Evolutionary conservation across 2,797 vertebrate species (phyloP).

Genomic region (Girardinus metallicus): DNA sequence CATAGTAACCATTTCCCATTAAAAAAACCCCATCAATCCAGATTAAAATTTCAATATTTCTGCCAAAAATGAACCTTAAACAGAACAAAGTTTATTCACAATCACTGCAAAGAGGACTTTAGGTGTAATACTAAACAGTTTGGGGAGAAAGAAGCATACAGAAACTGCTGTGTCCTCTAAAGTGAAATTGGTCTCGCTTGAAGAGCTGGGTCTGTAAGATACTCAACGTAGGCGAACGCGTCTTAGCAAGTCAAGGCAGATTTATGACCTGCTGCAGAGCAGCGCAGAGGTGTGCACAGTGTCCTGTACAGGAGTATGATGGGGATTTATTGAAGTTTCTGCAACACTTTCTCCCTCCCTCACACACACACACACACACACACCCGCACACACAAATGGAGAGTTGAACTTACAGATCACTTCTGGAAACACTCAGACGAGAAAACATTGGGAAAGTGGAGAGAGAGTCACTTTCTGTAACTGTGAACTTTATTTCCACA

Average conservation of each 20-base stretch:
- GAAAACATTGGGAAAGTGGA: not conserved
- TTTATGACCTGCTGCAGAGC: conserved; percentile 65
- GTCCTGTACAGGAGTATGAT: conserved; percentile 44
- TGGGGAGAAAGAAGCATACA: conserved; percentile 31
- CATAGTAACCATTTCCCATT: not conserved
- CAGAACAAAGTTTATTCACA: conserved; percentile 26
- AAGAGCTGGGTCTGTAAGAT: conserved; percentile 45
- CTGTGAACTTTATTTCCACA: not conserved
- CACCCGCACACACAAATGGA: not conserved
- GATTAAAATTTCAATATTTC: conserved; percentile 13
- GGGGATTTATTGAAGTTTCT: conserved; percentile 63
- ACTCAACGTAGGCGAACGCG: conserved; percentile 29
- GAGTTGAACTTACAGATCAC: conserved; percentile 10
- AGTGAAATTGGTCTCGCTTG: conserved; percentile 59
- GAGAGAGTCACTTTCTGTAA: not conserved
- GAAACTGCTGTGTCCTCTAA: conserved; percentile 67
- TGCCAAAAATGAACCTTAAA: conserved; percentile 3
- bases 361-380: conserved; percentile 2
- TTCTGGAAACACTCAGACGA: not conserved
- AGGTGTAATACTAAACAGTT: conserved; percentile 63
- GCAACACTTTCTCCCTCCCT: conserved; percentile 24
- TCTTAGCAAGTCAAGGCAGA: conserved; percentile 51
- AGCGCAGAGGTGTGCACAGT: conserved; percentile 52
- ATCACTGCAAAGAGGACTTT: conserved; percentile 57
- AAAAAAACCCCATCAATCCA: conserved; percentile 24